Base-by-base conservation (phyloP, 2,797 vertebrate genomes). In the Tragelaphus eurycerus region DNA sequence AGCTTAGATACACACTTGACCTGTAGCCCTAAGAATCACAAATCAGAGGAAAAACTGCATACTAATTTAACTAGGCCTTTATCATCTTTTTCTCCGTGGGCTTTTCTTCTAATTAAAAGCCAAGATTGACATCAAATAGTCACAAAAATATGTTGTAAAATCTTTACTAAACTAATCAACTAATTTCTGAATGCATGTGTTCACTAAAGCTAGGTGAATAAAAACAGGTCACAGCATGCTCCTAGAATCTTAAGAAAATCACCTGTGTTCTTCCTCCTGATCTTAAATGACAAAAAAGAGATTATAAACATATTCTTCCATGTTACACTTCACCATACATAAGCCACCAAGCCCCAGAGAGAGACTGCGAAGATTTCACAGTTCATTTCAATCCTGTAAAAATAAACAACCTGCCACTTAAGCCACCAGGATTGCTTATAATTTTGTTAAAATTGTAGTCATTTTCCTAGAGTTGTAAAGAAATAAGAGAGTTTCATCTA, bases 41-140 rank as follows among this genome's bases (percentile, higher is more conserved):
- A 87, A 81, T 86, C 50, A 60, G 9, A 76, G 21, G 48, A 2
- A 74, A 86, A 86, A 50, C 11, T 48, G 17, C 34, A 46, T 85
- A 17, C 92, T 88, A 74, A 82, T 92, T 79, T 87, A 92, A 59
- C 11, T 12, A 60, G 6, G 1, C 0, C 14, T 86, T 93, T 64
- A 10, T 52, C 14, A 46, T 27, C 23, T 90, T 88, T 94, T 92
- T 62, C 9, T 55, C 29, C 9, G n/a, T 67, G 5, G 2, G 6
- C 25, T 95, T 93, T 97, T 50, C 8, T 93, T 48, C 13, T 83
- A 38, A 55, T 82, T 90, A 62, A 92, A 93, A 93, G 19, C 6
- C n/a, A 85, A 96, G 10, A 48, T 14, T 46, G 89, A 71, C 13
- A 21, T 85, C 38, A 90, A 52, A 46, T 34, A 46, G 4, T 46